Percentiles rank a stretch among this genome's conserved stretches.
These are phyloP conservation scores for Polyommatus iphigenia DNA, from an alignment of 2,888 invertebrate genomes.

Conservation along the genomic window DNA sequence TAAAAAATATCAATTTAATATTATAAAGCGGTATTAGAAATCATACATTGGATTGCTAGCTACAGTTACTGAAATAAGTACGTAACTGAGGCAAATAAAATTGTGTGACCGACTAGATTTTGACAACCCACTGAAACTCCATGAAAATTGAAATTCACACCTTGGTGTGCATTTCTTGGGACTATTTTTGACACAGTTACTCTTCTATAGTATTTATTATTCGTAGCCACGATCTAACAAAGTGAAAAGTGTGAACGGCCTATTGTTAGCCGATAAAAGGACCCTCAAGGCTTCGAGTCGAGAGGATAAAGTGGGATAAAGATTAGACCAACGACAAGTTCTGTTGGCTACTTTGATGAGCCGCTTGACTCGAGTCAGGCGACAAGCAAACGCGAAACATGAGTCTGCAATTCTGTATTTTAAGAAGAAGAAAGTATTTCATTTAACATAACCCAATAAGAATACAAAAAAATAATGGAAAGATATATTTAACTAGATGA, in stretches of 20 bases:
- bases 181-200: background rate
- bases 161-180: too few species aligned
- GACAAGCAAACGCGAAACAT: background rate
- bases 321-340: slow-evolving; percentile 12
- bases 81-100: too few species aligned
- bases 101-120: too few species aligned
- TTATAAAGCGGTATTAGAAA: too few species aligned
- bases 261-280: background rate
- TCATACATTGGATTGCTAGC: too few species aligned
- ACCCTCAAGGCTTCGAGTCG: background rate
- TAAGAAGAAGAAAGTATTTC: too few species aligned
- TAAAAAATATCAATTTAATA: too few species aligned
- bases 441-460: too few species aligned
- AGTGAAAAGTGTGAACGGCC: background rate
- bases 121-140: background rate
- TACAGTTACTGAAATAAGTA: too few species aligned
- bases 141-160: background rate
- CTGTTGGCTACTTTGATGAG: slow-evolving; percentile 8
- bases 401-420: too few species aligned
- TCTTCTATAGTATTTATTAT: background rate
- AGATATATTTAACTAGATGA: too few species aligned
- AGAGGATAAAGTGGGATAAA: slow-evolving; percentile 7
- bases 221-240: background rate
- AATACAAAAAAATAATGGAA: too few species aligned
- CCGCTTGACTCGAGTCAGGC: background rate